Base-by-base conservation (phyloP, 2,113 vertebrate species). In the Charadrius vociferus region DNA sequence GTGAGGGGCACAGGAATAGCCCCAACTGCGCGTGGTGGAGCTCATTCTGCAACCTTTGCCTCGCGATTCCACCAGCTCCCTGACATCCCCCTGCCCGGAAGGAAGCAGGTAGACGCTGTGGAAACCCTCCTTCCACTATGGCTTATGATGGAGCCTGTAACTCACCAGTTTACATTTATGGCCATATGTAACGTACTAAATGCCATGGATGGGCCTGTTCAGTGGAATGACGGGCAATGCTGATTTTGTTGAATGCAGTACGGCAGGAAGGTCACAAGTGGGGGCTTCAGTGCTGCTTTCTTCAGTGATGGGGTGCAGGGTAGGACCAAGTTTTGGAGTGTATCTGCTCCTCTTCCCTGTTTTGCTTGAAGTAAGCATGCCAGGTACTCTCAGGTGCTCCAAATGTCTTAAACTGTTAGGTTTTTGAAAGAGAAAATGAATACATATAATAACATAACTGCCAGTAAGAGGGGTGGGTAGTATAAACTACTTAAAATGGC, bases 21-120 rank as follows among this genome's bases (percentile, higher is more conserved):
- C 49, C 32, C 53, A 10, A 58, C 67, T 27, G 29, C 0, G 0
- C 4, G 0, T 19, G 37, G 0, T 10, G 50, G 32, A 37, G 36
- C 61, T 88, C 32, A 5, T 36, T 27, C 66, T 63, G 45, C 43
- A 26, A 0, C n/a, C 30, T 61, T n/a, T 26, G 23, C 74, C 71
- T 45, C 23, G 26, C 2, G 4, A 22, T 37, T 16, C n/a, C 14
- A 29, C 41, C 32, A 43, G 19, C 47, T 53, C 21, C 56, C 30
- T 12, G 6, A 3, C 43, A 0, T 7, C 3, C 30, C 49, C 24
- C 32, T 14, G 16, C 36, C 9, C 50, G 30, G 52, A 14, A 67
- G n/a, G 34, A 23, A 71, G 50, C 39, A 41, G 56, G 34, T 3
- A 4, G 47, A 17, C 45, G 65, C n/a, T 41, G 16, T 39, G 43